Evolutionary conservation across 2,797 vertebrate species (phyloP).

Genomic region (Somateria mollissima): DNA sequence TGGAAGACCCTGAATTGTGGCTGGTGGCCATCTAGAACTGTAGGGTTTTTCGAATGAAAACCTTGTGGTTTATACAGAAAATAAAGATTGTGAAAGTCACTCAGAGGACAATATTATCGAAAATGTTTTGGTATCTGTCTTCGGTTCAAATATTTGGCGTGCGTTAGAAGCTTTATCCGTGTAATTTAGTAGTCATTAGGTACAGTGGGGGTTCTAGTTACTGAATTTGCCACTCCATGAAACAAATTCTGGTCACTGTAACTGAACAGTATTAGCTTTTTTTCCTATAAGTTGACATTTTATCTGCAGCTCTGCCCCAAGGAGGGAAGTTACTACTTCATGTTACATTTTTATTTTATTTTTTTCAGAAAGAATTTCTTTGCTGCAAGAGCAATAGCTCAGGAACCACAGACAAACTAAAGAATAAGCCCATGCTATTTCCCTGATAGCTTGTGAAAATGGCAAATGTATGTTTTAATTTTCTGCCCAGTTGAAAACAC

Average conservation of each 20-base stretch:
- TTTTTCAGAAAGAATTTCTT: not conserved
- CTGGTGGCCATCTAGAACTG: not conserved
- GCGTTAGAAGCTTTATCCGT: not conserved
- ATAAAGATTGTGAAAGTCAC: not conserved
- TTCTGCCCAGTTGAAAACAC: constrained; percentile 69
- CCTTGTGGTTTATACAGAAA: not conserved
- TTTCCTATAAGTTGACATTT: not conserved
- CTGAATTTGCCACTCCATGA: not conserved
- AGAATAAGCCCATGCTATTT: constrained; percentile 42
- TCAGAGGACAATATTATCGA: not conserved
- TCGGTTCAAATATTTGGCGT: not conserved
- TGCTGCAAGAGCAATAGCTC: not conserved
- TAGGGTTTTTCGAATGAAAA: not conserved
- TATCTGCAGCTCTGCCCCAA: not conserved
- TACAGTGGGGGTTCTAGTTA: not conserved
- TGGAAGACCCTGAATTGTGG: not conserved
- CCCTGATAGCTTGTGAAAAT: constrained; percentile 43
- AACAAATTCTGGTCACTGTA: not conserved
- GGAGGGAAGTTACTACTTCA: not conserved
- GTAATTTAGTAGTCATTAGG: not conserved
- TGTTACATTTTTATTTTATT: not conserved
- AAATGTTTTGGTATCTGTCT: not conserved
- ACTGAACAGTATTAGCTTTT: not conserved
- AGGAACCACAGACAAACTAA: constrained; percentile 22
- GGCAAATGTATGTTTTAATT: constrained; percentile 62